Evolutionary conservation across 2,113 vertebrate genomes (phyloP).

Genomic region (Chrysemys picta): DNA sequence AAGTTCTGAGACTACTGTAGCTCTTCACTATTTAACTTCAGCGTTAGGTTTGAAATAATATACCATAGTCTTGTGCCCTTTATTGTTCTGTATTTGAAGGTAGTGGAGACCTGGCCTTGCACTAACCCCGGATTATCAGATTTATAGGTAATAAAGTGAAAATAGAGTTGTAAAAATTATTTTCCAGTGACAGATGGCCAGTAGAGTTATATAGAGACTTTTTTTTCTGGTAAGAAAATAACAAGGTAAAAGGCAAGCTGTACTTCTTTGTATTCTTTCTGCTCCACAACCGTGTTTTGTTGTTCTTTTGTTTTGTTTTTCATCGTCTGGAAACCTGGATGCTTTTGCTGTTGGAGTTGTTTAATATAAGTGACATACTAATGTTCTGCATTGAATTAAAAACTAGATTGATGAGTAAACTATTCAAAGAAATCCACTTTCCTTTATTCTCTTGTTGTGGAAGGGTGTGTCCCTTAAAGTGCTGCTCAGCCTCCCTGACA

Average conservation of each 20-base stretch:
- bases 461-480: slow-evolving; percentile 15
- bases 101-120: slow-evolving; percentile 39
- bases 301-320: not conserved
- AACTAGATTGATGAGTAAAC: slow-evolving; percentile 58
- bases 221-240: slow-evolving; percentile 15
- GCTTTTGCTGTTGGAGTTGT: slow-evolving; percentile 39
- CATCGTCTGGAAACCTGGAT: slow-evolving; percentile 52
- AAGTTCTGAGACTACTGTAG: not conserved
- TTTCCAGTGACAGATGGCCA: slow-evolving; percentile 27
- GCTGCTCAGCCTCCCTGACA: not conserved
- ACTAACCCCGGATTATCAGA: slow-evolving; percentile 40
- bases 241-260: not conserved
- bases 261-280: slow-evolving; percentile 33
- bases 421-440: slow-evolving; percentile 48
- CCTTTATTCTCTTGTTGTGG: slow-evolving; percentile 7
- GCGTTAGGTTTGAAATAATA: slow-evolving; percentile 12
- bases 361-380: slow-evolving; percentile 36
- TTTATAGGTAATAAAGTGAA: slow-evolving; percentile 50
- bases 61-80: slow-evolving; percentile 22
- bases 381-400: slow-evolving; percentile 65
- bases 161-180: slow-evolving; percentile 46
- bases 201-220: not conserved
- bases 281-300: not conserved
- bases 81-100: slow-evolving; percentile 42
- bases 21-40: slow-evolving; percentile 33